Percentiles rank a stretch among this genome's conserved stretches.
Conservation (phyloP, 2,797 vertebrate genomes). For the Dicrostonyx torquatus region DNA sequence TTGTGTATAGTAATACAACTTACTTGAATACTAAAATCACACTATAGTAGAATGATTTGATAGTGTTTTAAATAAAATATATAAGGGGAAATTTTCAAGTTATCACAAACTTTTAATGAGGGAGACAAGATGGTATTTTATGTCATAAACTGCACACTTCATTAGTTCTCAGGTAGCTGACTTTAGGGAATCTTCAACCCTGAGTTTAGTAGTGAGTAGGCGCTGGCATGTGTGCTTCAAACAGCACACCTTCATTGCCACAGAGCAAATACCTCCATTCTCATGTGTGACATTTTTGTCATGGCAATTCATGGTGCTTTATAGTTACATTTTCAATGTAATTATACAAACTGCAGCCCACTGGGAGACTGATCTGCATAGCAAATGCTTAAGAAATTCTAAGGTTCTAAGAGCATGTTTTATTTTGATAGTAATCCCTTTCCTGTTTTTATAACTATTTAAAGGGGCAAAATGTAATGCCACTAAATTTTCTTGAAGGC, state of each 20-base stretch:
- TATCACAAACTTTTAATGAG: conserved; percentile 13
- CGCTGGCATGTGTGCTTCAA: neutral
- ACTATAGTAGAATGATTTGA: neutral
- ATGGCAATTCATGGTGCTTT: conserved; percentile 30
- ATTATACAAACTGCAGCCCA: conserved; percentile 7
- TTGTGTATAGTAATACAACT: neutral
- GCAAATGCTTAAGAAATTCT: conserved; percentile 59
- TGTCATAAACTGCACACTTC: conserved; percentile 51
- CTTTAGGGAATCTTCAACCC: conserved; percentile 5
- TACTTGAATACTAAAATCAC: neutral
- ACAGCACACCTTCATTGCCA: conserved; percentile 32
- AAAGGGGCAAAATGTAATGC: conserved; percentile 38
- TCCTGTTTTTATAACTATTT: conserved; percentile 50
- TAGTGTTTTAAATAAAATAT: neutral
- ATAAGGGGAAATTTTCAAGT: neutral
- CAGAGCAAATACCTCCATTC: conserved; percentile 39
- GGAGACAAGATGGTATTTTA: neutral
- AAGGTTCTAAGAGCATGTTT: conserved; percentile 49
- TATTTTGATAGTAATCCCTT: conserved; percentile 2
- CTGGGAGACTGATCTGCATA: neutral
- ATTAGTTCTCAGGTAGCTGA: conserved; percentile 33
- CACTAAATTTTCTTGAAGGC: neutral
- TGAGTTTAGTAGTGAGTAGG: neutral
- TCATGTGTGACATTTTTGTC: conserved; percentile 29
- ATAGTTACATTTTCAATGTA: conserved; percentile 26